Evolutionary conservation across 1,140 invertebrate genomes (phyloP).

Genomic region (Hyphantria cunea): DNA sequence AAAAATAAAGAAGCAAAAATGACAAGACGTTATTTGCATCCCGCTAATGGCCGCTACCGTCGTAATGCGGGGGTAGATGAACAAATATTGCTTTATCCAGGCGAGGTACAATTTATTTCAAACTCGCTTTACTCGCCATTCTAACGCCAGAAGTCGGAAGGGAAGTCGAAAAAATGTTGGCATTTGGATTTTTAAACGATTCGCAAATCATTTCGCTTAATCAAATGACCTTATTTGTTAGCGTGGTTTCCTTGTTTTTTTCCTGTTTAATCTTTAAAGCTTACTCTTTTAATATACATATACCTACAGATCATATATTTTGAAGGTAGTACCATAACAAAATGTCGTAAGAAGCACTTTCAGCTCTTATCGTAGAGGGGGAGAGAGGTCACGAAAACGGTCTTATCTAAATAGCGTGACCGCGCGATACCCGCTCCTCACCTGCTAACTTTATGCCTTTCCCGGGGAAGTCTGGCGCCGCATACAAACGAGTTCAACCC

Average conservation of each 20-base stretch:
- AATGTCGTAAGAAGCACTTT: constrained; percentile 35
- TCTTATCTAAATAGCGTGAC: constrained; percentile 67
- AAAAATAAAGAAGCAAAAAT: constrained; percentile 80
- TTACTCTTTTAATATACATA: neutral
- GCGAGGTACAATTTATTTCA: constrained; percentile 76
- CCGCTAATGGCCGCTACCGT: constrained; percentile 73
- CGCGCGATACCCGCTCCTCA: constrained; percentile 55
- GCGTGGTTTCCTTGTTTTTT: constrained; percentile 51
- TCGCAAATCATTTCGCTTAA: constrained; percentile 75
- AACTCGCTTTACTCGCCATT: constrained; percentile 73
- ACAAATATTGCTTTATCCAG: constrained; percentile 81
- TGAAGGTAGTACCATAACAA: constrained; percentile 23
- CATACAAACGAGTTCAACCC: constrained; percentile 60
- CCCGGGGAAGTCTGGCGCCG: constrained; percentile 51
- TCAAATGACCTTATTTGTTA: constrained; percentile 70
- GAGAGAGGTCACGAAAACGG: constrained; percentile 49
- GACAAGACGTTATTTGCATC: constrained; percentile 81
- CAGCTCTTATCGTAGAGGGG: constrained; percentile 44
- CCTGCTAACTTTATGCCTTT: constrained; percentile 66
- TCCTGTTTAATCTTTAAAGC: neutral
- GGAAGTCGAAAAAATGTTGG: constrained; percentile 60
- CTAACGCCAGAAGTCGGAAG: constrained; percentile 60
- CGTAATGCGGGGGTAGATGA: constrained; percentile 79
- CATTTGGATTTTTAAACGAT: constrained; percentile 74
- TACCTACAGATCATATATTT: constrained; percentile 17